Conservation (phyloP, 2,113 vertebrate species). For the Podilymbus podiceps region DNA sequence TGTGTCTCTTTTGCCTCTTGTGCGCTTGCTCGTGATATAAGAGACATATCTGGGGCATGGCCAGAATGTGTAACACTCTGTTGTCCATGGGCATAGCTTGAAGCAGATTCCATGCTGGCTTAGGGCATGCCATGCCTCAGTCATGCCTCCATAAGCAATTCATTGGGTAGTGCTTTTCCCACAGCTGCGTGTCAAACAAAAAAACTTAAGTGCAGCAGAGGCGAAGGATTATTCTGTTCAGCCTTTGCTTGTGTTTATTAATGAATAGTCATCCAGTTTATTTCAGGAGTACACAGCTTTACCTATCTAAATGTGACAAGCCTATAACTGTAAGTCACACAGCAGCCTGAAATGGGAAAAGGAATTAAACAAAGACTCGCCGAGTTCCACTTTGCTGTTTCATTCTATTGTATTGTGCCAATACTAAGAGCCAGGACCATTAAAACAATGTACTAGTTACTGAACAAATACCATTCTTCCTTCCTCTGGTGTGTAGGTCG, state of each 20-base stretch:
- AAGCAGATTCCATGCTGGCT: slow-evolving; percentile 17
- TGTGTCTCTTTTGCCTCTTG: not conserved
- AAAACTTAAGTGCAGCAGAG: not conserved
- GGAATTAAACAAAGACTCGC: not conserved
- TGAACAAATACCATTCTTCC: not conserved
- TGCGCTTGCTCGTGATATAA: not conserved
- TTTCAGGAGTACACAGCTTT: not conserved
- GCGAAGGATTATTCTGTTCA: not conserved
- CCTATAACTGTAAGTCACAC: not conserved
- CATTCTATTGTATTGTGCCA: not conserved
- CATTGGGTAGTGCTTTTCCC: not conserved
- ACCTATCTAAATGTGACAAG: not conserved
- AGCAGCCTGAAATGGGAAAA: not conserved
- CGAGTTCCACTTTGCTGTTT: not conserved
- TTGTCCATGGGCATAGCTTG: not conserved
- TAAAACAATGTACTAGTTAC: not conserved
- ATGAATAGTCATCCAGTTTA: not conserved
- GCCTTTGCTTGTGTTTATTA: not conserved
- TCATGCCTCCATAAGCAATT: not conserved
- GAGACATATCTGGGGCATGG: not conserved
- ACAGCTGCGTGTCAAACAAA: not conserved
- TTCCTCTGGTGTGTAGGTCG: not conserved
- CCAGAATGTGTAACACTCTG: not conserved
- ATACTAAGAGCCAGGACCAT: not conserved
- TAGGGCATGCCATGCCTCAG: not conserved